Evolutionary conservation across 2,888 invertebrate species (phyloP).

Genomic region (Monochamus alternatus): DNA sequence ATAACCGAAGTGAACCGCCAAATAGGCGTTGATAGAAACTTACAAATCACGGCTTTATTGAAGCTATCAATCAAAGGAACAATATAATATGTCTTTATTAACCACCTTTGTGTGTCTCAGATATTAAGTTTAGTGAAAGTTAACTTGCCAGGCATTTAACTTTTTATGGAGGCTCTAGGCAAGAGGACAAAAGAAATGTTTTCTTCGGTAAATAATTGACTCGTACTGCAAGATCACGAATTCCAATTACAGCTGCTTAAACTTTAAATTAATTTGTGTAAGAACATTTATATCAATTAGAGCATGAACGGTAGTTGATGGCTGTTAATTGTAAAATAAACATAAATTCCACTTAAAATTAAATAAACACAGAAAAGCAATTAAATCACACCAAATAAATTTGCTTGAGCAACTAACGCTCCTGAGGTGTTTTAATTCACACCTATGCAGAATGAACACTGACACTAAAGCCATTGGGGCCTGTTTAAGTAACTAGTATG

Average conservation of each 20-base stretch:
- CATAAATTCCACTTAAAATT: slow-evolving; percentile 53
- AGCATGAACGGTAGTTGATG: slow-evolving; percentile 51
- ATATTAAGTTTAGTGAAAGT: slow-evolving; percentile 31
- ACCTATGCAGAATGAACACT: slow-evolving; percentile 45
- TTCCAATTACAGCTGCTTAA: slow-evolving; percentile 55
- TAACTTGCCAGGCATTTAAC: slow-evolving; percentile 9
- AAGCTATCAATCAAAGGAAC: slow-evolving; percentile 36
- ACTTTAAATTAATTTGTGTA: slow-evolving; percentile 56
- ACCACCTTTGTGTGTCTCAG: slow-evolving; percentile 19
- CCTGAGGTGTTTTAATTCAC: slow-evolving; percentile 47
- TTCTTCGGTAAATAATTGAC: slow-evolving; percentile 32
- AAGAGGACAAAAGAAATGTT: slow-evolving; percentile 12
- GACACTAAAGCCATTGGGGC: slow-evolving; percentile 47
- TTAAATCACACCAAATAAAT: slow-evolving; percentile 52
- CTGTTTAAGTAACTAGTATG: slow-evolving; percentile 50
- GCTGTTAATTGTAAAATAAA: slow-evolving; percentile 47
- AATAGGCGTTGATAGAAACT: slow-evolving; percentile 31
- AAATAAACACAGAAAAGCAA: slow-evolving; percentile 55
- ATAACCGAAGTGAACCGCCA: slow-evolving; percentile 25
- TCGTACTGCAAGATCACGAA: slow-evolving; percentile 33
- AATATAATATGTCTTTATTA: slow-evolving; percentile 31
- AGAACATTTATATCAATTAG: slow-evolving; percentile 58
- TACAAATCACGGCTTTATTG: slow-evolving; percentile 36
- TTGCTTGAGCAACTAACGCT: slow-evolving; percentile 42
- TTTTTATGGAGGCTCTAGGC: slow-evolving; percentile 21